Evolutionary conservation across 2,888 invertebrate species (phyloP).

Genomic region (Nemoura dubitans): DNA sequence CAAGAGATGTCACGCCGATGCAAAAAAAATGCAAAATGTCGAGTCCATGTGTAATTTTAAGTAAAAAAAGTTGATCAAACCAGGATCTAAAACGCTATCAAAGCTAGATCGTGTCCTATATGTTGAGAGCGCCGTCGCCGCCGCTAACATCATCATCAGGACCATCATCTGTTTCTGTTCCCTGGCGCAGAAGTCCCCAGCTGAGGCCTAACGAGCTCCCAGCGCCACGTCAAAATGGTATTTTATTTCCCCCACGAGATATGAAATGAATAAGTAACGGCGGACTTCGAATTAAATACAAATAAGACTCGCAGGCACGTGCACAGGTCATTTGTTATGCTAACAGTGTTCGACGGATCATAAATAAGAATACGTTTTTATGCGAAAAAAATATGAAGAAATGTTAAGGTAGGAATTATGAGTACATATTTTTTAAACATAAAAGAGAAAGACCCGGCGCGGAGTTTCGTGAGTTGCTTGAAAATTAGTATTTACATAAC

Average conservation of each 20-base stretch:
- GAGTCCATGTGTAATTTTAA: neutral
- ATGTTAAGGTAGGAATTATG: neutral
- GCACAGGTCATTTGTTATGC: conserved; percentile 33
- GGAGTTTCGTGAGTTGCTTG: neutral
- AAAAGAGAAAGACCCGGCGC: neutral
- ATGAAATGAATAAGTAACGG: conserved; percentile 24
- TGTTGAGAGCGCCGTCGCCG: neutral
- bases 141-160: neutral
- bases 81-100: neutral
- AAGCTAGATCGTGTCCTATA: neutral
- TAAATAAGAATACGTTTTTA: neutral
- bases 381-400: conserved; percentile 16
- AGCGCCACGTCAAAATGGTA: conserved; percentile 28
- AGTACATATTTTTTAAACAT: neutral
- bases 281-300: neutral
- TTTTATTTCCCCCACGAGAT: neutral
- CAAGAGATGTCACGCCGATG: neutral
- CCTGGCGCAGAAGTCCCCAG: neutral
- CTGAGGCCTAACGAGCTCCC: conserved; percentile 17
- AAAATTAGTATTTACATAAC: conserved; percentile 7
- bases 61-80: neutral
- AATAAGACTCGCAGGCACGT: conserved; percentile 22
- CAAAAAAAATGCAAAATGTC: neutral
- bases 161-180: neutral
- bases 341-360: conserved; percentile 15